A percentile compares a stretch with the other conserved stretches of the same genome.
Evolutionary conservation across 2,797 vertebrate genomes (phyloP).

Genomic region (Coilia nasus): DNA sequence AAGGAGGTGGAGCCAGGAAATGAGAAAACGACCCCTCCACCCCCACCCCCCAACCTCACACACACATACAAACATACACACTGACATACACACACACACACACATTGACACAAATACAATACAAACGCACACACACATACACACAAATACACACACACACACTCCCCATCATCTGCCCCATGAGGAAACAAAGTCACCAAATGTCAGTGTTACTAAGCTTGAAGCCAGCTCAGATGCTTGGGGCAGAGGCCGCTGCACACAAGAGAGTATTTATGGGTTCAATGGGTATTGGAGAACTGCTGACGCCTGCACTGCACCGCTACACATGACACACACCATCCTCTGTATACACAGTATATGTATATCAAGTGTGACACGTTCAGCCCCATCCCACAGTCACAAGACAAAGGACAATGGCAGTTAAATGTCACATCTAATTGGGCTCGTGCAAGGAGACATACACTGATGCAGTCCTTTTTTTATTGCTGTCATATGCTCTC

Average conservation of each 20-base stretch:
- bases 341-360: not conserved
- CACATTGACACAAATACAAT: not conserved
- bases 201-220: not conserved
- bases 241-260: too few relatives aligned
- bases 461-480: not conserved
- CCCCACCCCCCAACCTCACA: not conserved
- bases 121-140: not conserved
- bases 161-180: too few relatives aligned
- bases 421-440: constrained; percentile 6
- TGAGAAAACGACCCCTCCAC: not conserved
- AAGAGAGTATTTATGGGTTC: too few relatives aligned
- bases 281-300: too few relatives aligned
- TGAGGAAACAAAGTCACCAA: not conserved
- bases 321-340: not conserved
- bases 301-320: too few relatives aligned
- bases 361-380: not conserved
- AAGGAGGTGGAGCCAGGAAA: not conserved
- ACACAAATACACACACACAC: not conserved
- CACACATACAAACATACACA: not conserved
- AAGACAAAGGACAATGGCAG: not conserved
- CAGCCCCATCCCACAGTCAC: not conserved
- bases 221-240: not conserved
- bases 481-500: not conserved
- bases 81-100: not conserved
- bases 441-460: not conserved